These are phyloP conservation scores for Elanus axillaris DNA, from an alignment of 2,113 vertebrate species.

Conservation along the genomic window DNA sequence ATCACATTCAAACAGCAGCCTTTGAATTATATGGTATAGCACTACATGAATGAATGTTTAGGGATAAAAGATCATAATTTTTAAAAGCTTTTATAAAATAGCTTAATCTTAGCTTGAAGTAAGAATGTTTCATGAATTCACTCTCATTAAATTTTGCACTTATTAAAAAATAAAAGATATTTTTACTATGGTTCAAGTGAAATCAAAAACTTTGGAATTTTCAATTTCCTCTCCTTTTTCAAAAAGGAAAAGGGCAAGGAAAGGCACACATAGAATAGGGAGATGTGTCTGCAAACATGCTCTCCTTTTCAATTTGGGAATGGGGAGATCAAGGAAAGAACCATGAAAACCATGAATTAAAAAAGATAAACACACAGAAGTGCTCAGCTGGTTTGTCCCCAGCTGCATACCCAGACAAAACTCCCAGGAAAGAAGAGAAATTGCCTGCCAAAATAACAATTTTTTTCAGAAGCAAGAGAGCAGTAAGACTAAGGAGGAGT, in stretches of 20 bases:
- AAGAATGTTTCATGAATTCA: neutral
- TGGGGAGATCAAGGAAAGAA: neutral
- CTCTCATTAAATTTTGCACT: neutral
- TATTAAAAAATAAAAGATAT: neutral
- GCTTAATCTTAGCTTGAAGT: neutral
- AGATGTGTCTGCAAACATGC: accelerated
- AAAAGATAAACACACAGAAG: neutral
- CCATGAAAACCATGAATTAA: neutral
- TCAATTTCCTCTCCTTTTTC: neutral
- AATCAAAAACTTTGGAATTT: neutral
- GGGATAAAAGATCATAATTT: neutral
- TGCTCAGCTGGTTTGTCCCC: neutral
- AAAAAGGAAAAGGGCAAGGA: neutral
- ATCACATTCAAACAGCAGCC: neutral
- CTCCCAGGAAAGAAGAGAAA: neutral
- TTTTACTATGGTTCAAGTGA: neutral
- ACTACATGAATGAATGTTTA: neutral
- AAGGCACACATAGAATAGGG: accelerated
- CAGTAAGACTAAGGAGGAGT: neutral
- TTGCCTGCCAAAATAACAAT: accelerated
- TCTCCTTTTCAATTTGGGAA: neutral
- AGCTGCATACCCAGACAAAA: neutral
- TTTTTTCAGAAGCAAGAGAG: neutral
- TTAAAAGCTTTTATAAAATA: neutral
- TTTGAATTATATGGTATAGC: neutral